Base-by-base conservation (phyloP, 2,888 invertebrate genomes). In the Polylopha cassiicola region DNA sequence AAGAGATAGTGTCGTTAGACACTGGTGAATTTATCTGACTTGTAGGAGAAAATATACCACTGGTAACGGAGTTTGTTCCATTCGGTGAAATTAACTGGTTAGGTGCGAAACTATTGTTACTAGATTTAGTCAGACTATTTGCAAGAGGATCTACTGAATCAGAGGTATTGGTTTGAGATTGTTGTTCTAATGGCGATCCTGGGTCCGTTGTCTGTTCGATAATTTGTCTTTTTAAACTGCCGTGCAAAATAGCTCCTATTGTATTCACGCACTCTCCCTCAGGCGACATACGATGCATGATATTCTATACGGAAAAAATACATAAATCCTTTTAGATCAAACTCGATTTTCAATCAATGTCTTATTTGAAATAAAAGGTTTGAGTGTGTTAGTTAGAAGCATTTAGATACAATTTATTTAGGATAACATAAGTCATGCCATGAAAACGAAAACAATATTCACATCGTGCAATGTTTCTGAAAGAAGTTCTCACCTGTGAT, bases 241-340 rank as follows among this genome's bases (percentile, higher is more conserved):
- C 89, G 70, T 91, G 90, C 55, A 91, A 78, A 62, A 73, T 91
- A 52, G 90, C 89, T 46, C 90, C 84, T 55, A 90, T 90, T 50
- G 87, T 86, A 68, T 78, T 87, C 58, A 84, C 76, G 69, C 88
- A 87, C 64, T 89, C 88, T 48, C 91, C 91, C 62, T 91, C 91
- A 29, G 91, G 91, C 43, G 91, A 91, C 73, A 91, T 85, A 58
- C 91, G 88, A 65, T 91, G 91, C 62, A 89, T 86, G 65, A 90
- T 88, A 48, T 89, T 91, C 84, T 89, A 89, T 63, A 84, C 57
- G 64, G 75, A 70, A 78, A 81, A 65, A 81, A 71, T 67, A 79
- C 76, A 53, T 62, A 59, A 47, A 53, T 59, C 62, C 53, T 51
- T 60, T 71, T 53, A 69, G 53, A 65, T 53, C 37, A 60, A 51